A percentile compares a stretch with the other conserved stretches of the same genome.
Conservation (phyloP, 2,888 invertebrate genomes). For the Tetrapedia diversipes region DNA sequence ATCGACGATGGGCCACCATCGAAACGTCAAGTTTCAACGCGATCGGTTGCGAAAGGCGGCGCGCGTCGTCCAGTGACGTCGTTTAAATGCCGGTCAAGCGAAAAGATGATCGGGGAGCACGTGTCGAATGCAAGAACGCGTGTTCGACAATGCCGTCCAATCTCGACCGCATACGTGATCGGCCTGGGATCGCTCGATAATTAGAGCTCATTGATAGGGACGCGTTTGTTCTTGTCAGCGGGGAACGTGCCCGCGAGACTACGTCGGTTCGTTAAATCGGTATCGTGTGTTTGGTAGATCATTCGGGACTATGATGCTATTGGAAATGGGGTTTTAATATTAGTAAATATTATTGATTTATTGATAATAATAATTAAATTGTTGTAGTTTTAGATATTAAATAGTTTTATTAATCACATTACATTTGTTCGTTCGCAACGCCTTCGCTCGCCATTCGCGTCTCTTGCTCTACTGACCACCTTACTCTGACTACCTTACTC, state of each 20-base stretch:
- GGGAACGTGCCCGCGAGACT: neutral
- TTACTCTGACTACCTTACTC: no score
- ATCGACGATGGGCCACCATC: neutral
- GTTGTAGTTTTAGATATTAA: no score
- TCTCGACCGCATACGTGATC: constrained; percentile 39
- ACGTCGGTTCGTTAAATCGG: neutral
- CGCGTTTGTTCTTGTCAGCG: constrained; percentile 30
- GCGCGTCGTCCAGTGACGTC: constrained; percentile 1
- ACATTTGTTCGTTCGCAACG: no score
- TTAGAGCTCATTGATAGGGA: constrained; percentile 35
- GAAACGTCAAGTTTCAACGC: neutral
- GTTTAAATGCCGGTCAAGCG: constrained; percentile 29
- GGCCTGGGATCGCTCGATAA: constrained; percentile 36
- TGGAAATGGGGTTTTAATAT: no score
- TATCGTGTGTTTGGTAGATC: neutral
- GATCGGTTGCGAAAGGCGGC: neutral
- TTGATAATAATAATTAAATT: no score
- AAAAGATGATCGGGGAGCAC: constrained; percentile 43
- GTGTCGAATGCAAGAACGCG: constrained; percentile 50
- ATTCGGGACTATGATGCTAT: neutral
- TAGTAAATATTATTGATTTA: no score
- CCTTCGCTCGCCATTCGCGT: no score
- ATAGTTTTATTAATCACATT: no score
- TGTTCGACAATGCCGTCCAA: constrained; percentile 40
- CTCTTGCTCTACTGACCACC: no score